These are phyloP conservation scores for Iselma pallidipennis DNA, from an alignment of 2,888 invertebrate species.

Conservation along the genomic window DNA sequence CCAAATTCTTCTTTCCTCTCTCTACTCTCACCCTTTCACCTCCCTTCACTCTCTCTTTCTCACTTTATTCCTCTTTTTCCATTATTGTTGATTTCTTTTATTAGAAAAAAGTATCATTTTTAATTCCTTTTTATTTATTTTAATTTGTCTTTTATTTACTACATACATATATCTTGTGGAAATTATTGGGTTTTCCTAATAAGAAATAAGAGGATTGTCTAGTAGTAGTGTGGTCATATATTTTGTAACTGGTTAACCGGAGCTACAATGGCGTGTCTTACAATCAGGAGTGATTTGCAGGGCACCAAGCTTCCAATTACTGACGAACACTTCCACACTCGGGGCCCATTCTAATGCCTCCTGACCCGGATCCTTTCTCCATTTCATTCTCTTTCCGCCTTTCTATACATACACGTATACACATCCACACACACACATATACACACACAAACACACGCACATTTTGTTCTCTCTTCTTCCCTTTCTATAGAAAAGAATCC, in stretches of 20 bases:
- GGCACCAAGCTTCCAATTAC: slow-evolving; percentile 47
- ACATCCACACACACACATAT: not conserved
- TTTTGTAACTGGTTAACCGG: slow-evolving; percentile 47
- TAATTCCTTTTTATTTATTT: not conserved
- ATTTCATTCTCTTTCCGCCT: not conserved
- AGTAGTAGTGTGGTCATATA: slow-evolving; percentile 48
- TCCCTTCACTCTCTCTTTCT: not conserved
- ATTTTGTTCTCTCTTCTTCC: not conserved
- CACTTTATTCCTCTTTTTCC: too few relatives aligned
- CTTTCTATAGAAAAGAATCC: not conserved
- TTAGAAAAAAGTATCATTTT: not conserved
- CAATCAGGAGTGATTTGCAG: slow-evolving; percentile 50
- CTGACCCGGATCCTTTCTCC: slow-evolving; percentile 15
- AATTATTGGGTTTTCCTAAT: too few relatives aligned
- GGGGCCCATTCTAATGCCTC: slow-evolving; percentile 31
- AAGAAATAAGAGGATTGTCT: too few relatives aligned
- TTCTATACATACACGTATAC: not conserved
- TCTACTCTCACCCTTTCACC: not conserved
- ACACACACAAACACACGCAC: not conserved
- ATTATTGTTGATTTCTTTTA: not conserved
- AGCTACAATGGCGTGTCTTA: slow-evolving; percentile 45
- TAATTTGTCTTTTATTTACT: too few relatives aligned
- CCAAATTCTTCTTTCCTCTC: not conserved
- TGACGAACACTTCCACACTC: slow-evolving; percentile 43
- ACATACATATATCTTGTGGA: not conserved